phyloP scores from a whole-genome alignment of 1,140 invertebrate species.

The Penaeus indicus region DNA sequence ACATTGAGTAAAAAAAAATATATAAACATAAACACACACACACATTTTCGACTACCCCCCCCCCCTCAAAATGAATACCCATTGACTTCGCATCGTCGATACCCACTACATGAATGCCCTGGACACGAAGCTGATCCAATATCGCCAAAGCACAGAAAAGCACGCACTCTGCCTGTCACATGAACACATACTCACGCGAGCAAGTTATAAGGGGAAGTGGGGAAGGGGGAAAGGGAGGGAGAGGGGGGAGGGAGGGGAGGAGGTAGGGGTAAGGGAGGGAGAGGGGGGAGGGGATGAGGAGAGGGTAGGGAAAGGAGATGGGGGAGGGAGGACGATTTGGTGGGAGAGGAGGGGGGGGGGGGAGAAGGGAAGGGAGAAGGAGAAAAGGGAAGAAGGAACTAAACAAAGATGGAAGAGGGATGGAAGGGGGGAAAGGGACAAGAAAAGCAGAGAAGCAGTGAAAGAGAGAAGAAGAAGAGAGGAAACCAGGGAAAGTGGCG shows the following conservation, averaged over 20 bases:
- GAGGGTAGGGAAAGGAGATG: neutral
- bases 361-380: neutral
- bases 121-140: too few species aligned
- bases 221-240: neutral
- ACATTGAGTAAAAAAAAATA: too few species aligned
- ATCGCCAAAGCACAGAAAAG: too few species aligned
- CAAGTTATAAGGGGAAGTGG: neutral
- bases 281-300: neutral
- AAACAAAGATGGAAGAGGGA: neutral
- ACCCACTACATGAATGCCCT: too few species aligned
- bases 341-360: neutral
- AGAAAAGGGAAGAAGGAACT: neutral
- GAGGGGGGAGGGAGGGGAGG: neutral
- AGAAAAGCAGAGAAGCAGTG: neutral
- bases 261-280: neutral
- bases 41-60: neutral
- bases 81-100: too few species aligned
- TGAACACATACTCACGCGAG: too few species aligned
- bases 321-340: neutral
- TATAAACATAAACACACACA: too few species aligned
- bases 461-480: neutral
- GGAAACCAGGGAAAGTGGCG: neutral
- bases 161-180: too few species aligned
- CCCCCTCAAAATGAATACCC: neutral
- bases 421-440: neutral